Evolutionary conservation across 2,888 invertebrate genomes (phyloP).

Genomic region (Druceiella hillmani): DNA sequence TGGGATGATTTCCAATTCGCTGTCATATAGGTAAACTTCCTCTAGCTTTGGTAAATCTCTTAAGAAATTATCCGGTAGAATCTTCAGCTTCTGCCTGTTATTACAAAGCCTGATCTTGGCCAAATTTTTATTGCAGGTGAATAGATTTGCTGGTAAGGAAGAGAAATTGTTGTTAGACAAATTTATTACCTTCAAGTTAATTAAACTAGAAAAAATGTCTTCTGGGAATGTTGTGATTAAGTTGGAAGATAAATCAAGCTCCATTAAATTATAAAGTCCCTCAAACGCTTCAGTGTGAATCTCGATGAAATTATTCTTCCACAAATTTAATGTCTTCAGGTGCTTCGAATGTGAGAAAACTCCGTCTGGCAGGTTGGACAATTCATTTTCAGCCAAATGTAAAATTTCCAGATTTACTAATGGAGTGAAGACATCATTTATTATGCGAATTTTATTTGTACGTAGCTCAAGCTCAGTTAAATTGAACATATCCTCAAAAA

Average conservation of each 20-base stretch:
- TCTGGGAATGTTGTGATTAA: constrained; percentile 55
- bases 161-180: constrained; percentile 63
- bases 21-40: constrained; percentile 51
- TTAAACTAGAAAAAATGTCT: constrained; percentile 56
- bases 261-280: constrained; percentile 55
- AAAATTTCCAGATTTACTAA: constrained; percentile 53
- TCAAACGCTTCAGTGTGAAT: constrained; percentile 58
- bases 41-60: constrained; percentile 53
- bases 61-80: constrained; percentile 55
- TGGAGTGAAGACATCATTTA: constrained; percentile 51
- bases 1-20: constrained; percentile 54
- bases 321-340: constrained; percentile 58
- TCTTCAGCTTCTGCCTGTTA: constrained; percentile 52
- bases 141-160: constrained; percentile 55
- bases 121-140: constrained; percentile 51
- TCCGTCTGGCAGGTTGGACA: constrained; percentile 54
- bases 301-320: constrained; percentile 62
- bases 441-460: constrained; percentile 54
- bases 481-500: constrained; percentile 55
- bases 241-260: constrained; percentile 65
- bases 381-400: constrained; percentile 62
- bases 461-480: constrained; percentile 60
- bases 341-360: constrained; percentile 57
- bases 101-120: constrained; percentile 50
- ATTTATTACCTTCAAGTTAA: constrained; percentile 57